phyloP scores from a whole-genome alignment of 2,888 invertebrate genomes.

The Osmoderma eremita region DNA sequence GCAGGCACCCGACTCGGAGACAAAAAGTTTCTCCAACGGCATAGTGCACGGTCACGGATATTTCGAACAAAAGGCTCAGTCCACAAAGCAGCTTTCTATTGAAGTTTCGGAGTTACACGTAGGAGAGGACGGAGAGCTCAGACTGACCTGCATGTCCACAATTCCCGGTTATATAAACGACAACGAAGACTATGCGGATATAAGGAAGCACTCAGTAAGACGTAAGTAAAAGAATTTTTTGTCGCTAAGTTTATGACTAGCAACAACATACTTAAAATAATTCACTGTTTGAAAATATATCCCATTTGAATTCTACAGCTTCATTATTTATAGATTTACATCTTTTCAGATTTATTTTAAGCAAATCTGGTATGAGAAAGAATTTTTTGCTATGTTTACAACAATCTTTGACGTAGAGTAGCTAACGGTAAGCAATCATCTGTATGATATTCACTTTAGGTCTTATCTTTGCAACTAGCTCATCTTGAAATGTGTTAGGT shows the following conservation, averaged over 20 bases:
- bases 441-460: too few species aligned
- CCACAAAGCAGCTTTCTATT: constrained; percentile 77
- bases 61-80: constrained; percentile 63
- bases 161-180: constrained; percentile 80
- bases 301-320: too few species aligned
- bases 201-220: constrained; percentile 76
- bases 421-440: too few species aligned
- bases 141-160: constrained; percentile 80
- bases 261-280: background rate
- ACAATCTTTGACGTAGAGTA: too few species aligned
- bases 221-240: constrained; percentile 66
- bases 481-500: too few species aligned
- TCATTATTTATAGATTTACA: too few species aligned
- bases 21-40: constrained; percentile 63
- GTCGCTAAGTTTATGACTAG: constrained; percentile 2
- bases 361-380: too few species aligned
- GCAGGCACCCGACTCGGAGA: constrained; percentile 62
- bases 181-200: constrained; percentile 78
- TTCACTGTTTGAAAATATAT: too few species aligned
- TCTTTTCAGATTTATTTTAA: too few species aligned
- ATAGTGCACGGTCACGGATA: constrained; percentile 68
- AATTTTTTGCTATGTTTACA: too few species aligned
- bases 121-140: constrained; percentile 75
- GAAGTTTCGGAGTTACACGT: constrained; percentile 78
- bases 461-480: too few species aligned